These are phyloP conservation scores for Apistogramma diplotaenia DNA, from an alignment of 2,113 vertebrate genomes.

Conservation along the genomic window DNA sequence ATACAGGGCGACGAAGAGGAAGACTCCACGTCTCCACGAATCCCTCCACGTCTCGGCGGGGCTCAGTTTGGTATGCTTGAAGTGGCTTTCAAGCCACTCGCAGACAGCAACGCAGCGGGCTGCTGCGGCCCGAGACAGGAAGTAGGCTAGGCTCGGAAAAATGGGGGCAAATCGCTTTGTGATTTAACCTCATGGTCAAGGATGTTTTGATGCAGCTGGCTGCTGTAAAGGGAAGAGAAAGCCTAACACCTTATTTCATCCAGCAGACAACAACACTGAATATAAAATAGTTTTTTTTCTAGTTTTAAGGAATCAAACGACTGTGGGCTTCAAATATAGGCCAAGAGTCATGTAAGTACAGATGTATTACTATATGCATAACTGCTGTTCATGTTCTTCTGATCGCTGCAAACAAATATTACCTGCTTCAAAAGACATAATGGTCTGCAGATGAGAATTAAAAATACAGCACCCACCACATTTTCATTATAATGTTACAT, in stretches of 20 bases:
- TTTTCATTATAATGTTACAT: background rate
- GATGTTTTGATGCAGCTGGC: slow-evolving; percentile 10
- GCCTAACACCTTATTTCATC: slow-evolving; percentile 25
- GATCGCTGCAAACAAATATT: background rate
- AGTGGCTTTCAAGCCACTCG: slow-evolving; percentile 20
- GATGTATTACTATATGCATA: background rate
- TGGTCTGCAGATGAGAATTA: background rate
- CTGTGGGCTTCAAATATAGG: background rate
- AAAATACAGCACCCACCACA: background rate
- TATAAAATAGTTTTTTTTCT: background rate
- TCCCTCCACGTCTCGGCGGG: slow-evolving; percentile 16
- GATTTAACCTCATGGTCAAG: slow-evolving; percentile 23
- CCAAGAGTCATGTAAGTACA: background rate
- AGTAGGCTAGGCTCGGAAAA: background rate
- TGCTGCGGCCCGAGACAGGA: slow-evolving; percentile 11
- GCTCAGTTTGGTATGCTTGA: slow-evolving; percentile 41
- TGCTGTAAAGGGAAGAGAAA: slow-evolving; percentile 30
- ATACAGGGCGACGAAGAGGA: slow-evolving; percentile 42
- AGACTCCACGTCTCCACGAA: slow-evolving; percentile 21
- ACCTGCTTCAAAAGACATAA: background rate
- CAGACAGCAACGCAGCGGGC: slow-evolving; percentile 31
- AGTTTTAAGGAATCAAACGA: background rate
- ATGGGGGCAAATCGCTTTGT: slow-evolving; percentile 6
- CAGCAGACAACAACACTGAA: slow-evolving; percentile 3
- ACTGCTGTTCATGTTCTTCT: background rate